phyloP scores from a whole-genome alignment of 2,113 vertebrate genomes.

The Mixornis gularis region DNA sequence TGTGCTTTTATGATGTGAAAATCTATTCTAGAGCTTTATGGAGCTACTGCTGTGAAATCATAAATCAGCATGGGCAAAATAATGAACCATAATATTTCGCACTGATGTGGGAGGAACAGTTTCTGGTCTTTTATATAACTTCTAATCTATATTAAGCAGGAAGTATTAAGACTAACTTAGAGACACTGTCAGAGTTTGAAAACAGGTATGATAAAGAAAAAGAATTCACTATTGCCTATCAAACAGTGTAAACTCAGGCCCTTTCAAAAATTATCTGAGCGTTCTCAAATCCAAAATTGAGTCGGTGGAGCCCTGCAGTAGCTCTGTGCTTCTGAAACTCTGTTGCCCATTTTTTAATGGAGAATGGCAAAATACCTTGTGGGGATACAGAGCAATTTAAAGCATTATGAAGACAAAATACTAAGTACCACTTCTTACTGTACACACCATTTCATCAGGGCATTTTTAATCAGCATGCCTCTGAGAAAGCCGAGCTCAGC shows the following conservation, averaged over 20 bases:
- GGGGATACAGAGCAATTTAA: constrained; percentile 4
- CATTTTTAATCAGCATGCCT: constrained; percentile 57
- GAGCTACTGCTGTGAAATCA: constrained; percentile 1
- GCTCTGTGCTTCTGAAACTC: background rate
- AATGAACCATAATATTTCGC: background rate
- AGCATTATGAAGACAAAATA: constrained; percentile 56
- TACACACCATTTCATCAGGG: constrained; percentile 48
- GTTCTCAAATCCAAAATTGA: background rate
- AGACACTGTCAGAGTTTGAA: background rate
- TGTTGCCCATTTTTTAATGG: constrained; percentile 10
- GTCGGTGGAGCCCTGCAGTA: background rate
- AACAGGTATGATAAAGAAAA: background rate
- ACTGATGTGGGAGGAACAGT: background rate
- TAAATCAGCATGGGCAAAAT: constrained; percentile 22
- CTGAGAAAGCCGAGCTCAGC: background rate
- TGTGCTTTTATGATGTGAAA: background rate
- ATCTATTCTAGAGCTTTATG: constrained; percentile 4
- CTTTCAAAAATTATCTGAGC: background rate
- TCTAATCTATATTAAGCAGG: background rate
- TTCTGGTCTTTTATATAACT: background rate
- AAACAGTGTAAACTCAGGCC: background rate
- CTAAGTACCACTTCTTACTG: constrained; percentile 43
- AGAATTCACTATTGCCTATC: background rate
- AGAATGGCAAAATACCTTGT: constrained; percentile 38
- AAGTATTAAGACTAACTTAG: background rate